These are phyloP conservation scores for Brachionus rubens DNA, from an alignment of 1,140 invertebrate genomes.

Conservation along the genomic window DNA sequence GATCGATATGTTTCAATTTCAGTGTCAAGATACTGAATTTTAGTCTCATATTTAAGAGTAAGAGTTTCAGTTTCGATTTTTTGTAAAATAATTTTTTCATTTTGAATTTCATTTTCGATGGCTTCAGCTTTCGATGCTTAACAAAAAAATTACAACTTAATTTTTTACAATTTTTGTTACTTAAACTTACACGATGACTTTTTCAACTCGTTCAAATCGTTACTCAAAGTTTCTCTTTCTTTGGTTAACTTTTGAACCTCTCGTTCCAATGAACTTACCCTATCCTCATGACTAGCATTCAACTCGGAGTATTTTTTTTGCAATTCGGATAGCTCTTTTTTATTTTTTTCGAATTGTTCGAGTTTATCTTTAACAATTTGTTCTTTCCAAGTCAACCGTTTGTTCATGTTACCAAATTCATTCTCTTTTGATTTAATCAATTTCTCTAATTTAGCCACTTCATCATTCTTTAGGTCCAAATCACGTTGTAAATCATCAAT, in stretches of 20 bases:
- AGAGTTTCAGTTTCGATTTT: conserved; percentile 24
- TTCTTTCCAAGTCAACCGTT: conserved; percentile 17
- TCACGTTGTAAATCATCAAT: conserved; percentile 27
- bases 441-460: conserved; percentile 27
- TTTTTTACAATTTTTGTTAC: background rate
- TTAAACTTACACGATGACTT: background rate
- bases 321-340: conserved; percentile 14
- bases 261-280: background rate
- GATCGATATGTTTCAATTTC: conserved; percentile 39
- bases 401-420: conserved; percentile 11
- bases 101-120: conserved; percentile 35
- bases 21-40: conserved; percentile 37
- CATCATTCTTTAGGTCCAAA: background rate
- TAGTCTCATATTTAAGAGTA: conserved; percentile 24
- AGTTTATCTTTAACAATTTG: conserved; percentile 31
- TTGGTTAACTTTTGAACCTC: conserved; percentile 15
- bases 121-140: background rate
- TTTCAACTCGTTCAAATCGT: conserved; percentile 12
- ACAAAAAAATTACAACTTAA: background rate
- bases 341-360: conserved; percentile 33
- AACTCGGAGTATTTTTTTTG: conserved; percentile 5
- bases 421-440: conserved; percentile 34
- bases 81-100: conserved; percentile 29
- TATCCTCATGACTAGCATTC: background rate
- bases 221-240: conserved; percentile 20